Base-by-base conservation (phyloP, 2,888 invertebrate species). In the Tromatobia lineatoria region DNA sequence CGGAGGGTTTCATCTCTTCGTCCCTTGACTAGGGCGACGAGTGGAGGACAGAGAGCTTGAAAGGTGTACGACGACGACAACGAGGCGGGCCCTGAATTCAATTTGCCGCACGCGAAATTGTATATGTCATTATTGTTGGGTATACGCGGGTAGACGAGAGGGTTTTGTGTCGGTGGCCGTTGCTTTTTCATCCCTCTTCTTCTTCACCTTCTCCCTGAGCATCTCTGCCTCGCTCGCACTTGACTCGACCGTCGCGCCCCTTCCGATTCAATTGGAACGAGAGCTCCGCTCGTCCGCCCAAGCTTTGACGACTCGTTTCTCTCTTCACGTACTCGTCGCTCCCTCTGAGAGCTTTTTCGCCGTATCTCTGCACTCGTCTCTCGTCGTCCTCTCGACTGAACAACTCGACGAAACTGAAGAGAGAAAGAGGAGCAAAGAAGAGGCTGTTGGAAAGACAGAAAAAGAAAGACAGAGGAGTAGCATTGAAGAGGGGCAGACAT, bases 51-150 rank as follows among this genome's bases (percentile, higher is more conserved):
- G 47, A 64, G 52, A 75, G 74, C 79, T 66, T 54, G 79, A 79
- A 79, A 76, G 74, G 69, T 74, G 69, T 67, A 69, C 59, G 34
- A 29, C 23, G 67, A 78, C 59, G 66, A 73, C 59, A 42, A 64
- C 23, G 59, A 59, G 59, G 23, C 38, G 61, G 38, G 54, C 20
- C 74, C 54, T 66, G 79, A 83, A 83, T 75, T 83, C 75, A 75
- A 83, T 83, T 83, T 83, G 75, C 69, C 78, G 73, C 82, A 69
- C 82, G 77, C 38, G 75, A 83, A 79, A 79, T 83, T 75, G 70
- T 78, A 78, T 78, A 66, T 45, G 73, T 74, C 69, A 78, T 82
- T 74, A 78, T 78, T 69, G 73, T 78, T 61, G 29, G n/a, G 47
- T 77, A 59, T 59, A 59, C 57, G 45, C 50, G n/a, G n/a, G 59